Evolutionary conservation across 1,140 invertebrate genomes (phyloP), one percentile per base, ranked within the genome.

Genomic region (Bilobella aurantiaca): DNA sequence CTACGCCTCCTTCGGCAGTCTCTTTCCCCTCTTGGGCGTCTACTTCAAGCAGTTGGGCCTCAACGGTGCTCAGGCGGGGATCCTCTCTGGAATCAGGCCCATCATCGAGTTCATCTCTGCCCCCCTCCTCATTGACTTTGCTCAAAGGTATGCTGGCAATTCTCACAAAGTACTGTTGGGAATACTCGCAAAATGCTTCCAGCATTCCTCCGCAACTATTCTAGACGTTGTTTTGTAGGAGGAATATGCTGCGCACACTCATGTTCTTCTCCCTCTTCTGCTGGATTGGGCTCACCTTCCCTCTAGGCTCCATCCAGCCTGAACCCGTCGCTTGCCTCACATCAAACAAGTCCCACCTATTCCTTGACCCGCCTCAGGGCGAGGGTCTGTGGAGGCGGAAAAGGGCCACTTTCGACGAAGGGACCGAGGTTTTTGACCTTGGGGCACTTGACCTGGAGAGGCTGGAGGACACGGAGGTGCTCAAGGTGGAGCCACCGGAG

Each of bases 11-110:
- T 99, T 99, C 74, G 96, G 96, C 3, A 97, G 93, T 0, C 82
- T 99, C 0, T 98, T 98, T 76, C 96, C 96, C 0, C 79, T 99
- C 29, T 92, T 99, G 87, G 96, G 93, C 25, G 91, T 99, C 25
- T 99, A 98, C 78, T 99, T 81, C 98, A 87, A 92, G 77, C 93
- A 97, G 79, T 88, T 98, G 85, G 96, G 93, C 5, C 96, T 98
- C 92, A 96, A 96, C 78, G 88, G 94, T 0, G 87, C 87, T 3
- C 94, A 98, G 76, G 93, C 91, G 73, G 95, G 96, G 18, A 82
- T 96, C 29, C 83, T 94, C 0, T 89, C 95, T 67, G 94, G 94
- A 25, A 85, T 89, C 63, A 83, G 96, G 68, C 96, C 96, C 0
- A 94, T 99, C 74, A 89, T 99, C 2, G 96, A 99, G 78, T 98